A percentile compares a stretch with the other conserved stretches of the same genome.
Evolutionary conservation across 2,888 invertebrate species (phyloP).

Genomic region (Pollenia amentaria): DNA sequence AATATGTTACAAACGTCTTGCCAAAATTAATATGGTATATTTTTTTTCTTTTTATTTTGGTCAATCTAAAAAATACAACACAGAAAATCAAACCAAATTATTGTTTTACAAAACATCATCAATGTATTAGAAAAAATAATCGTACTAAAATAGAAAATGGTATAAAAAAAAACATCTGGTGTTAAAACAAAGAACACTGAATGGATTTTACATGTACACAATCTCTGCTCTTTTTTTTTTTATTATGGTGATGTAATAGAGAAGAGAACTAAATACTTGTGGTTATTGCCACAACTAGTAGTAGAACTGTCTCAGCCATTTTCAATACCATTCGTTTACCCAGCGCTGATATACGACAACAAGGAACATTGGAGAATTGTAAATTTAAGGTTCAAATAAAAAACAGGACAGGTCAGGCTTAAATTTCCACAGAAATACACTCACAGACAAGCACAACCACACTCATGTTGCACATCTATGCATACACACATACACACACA

Average conservation of each 20-base stretch:
- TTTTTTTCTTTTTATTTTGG: background rate
- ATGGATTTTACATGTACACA: slow-evolving; percentile 37
- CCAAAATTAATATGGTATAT: background rate
- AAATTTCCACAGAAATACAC: slow-evolving; percentile 8
- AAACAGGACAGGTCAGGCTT: slow-evolving; percentile 32
- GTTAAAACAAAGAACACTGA: slow-evolving; percentile 28
- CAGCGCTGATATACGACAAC: slow-evolving; percentile 28
- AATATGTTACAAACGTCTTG: background rate
- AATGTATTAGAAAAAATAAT: background rate
- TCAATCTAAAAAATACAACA: background rate
- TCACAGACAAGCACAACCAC: background rate
- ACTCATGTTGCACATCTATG: background rate
- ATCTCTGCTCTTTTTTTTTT: background rate
- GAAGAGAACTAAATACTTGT: slow-evolving; percentile 68
- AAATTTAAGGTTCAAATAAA: slow-evolving; percentile 38
- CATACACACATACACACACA: slow-evolving; percentile 1
- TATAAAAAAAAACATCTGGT: slow-evolving; percentile 1
- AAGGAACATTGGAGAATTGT: slow-evolving; percentile 46
- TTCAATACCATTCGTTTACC: slow-evolving; percentile 14
- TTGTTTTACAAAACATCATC: slow-evolving; percentile 56
- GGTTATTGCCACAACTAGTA: slow-evolving; percentile 50
- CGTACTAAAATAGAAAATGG: background rate
- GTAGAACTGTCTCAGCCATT: slow-evolving; percentile 11
- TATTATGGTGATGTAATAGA: slow-evolving; percentile 34
- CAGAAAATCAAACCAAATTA: slow-evolving; percentile 58